Conservation (phyloP, 1,140 invertebrate genomes). For the Myzus persicae region DNA sequence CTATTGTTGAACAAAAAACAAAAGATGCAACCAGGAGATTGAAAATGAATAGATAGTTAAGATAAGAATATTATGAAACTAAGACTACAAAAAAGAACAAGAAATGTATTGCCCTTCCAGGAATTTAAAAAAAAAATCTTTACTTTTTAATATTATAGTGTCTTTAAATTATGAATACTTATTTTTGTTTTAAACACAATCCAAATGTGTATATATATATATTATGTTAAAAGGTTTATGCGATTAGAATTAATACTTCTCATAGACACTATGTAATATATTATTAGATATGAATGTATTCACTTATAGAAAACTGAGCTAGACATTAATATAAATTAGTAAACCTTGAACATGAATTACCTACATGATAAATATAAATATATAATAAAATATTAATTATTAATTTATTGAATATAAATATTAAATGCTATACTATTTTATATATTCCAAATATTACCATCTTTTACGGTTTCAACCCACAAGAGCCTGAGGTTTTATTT, state of each 20-base stretch:
- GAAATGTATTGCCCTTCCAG: background rate
- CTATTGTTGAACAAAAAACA: background rate
- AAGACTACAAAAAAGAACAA: background rate
- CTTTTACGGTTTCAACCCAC: background rate
- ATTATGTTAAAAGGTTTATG: background rate
- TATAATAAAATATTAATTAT: background rate
- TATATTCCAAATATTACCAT: background rate
- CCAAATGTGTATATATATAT: background rate
- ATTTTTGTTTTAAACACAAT: background rate
- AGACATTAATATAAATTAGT: background rate
- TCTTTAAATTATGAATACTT: background rate
- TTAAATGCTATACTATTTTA: too few relatives aligned
- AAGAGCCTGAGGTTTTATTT: background rate
- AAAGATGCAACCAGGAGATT: background rate
- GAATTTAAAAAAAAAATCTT: background rate
- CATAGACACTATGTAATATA: too few relatives aligned
- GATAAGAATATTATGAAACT: background rate
- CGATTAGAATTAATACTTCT: too few relatives aligned
- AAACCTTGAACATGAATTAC: background rate
- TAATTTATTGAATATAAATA: background rate
- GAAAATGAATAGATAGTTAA: background rate
- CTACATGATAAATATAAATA: background rate
- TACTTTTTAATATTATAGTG: background rate
- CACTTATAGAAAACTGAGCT: background rate
- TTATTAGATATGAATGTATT: too few relatives aligned